Evolutionary conservation across 2,113 vertebrate genomes (phyloP), one percentile per base, ranked within the genome.

Genomic region (Bombycilla garrulus): DNA sequence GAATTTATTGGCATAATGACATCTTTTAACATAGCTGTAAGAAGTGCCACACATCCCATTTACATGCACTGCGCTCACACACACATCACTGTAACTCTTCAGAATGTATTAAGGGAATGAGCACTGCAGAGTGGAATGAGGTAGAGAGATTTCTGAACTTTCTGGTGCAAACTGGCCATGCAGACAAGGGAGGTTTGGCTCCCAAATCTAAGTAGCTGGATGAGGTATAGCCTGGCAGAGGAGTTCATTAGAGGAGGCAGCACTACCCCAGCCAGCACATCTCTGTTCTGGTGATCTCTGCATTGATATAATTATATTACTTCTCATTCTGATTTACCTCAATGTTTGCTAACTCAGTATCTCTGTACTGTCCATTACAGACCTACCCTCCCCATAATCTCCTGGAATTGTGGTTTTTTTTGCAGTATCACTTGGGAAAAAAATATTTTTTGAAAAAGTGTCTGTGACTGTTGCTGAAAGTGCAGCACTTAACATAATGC

Each of bases 401-500:
- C 48, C 61, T 47, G 40, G 28, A 86, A 45, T 36, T 66, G 18
- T 58, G 35, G 0, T 5, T 72, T 91, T 72, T 91, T 87, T 74
- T 90, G 21, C 56, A 58, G 35, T 83, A 90, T 86, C 45, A 44
- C 13, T 51, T 53, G 47, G 61, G 65, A 29, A n/a, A 84, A 90
- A 76, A 54, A 35, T 21, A 6, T 33, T 51, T 51, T 58, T 29
- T 4, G 0, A 53, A 13, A 31, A 77, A 44, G 36, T 67, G 35
- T 25, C 50, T 90, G 38, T 42, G 83, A 74, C 83, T 66, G 45
- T 71, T 87, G 85, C n/a, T 86, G 89, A 84, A 90, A 77, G 83
- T 36, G 35, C 91, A 92, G 35, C 81, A 94, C 81, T 96, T 92
- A 95, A 40, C 31, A 28, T 92, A 74, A 95, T 94, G 81, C 56